These are phyloP conservation scores for Neria commutata DNA, from an alignment of 2,888 invertebrate genomes.

Conservation along the genomic window DNA sequence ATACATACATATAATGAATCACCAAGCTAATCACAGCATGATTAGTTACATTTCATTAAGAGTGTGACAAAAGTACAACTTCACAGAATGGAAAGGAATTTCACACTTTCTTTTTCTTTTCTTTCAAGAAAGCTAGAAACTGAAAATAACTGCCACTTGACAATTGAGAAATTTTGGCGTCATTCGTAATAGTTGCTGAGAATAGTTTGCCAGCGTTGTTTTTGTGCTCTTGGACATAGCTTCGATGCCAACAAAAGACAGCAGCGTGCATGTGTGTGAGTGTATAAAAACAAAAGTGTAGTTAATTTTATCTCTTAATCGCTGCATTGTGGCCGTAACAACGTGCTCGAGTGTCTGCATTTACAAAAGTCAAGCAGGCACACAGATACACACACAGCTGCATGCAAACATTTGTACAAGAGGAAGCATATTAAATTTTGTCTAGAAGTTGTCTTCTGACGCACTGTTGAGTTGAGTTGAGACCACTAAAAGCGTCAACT, in stretches of 20 bases:
- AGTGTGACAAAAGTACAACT: too few species aligned
- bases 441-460: neutral
- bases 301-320: constrained; percentile 12
- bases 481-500: neutral
- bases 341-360: constrained; percentile 7
- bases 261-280: neutral
- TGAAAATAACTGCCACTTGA: too few species aligned
- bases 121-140: too few species aligned
- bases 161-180: too few species aligned
- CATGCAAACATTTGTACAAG: neutral
- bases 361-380: neutral
- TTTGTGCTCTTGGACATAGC: too few species aligned
- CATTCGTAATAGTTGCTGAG: too few species aligned
- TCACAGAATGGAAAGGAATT: too few species aligned
- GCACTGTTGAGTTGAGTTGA: neutral
- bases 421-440: neutral
- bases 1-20: too few species aligned
- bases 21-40: too few species aligned
- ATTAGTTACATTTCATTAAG: too few species aligned
- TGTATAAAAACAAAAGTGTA: neutral
- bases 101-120: too few species aligned
- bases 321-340: neutral
- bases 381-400: neutral
- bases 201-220: too few species aligned
- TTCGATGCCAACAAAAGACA: neutral